A percentile compares a stretch with the other conserved stretches of the same genome.
Conservation (phyloP, 92 coral and sea anemone species). For the Ricordea florida region DNA sequence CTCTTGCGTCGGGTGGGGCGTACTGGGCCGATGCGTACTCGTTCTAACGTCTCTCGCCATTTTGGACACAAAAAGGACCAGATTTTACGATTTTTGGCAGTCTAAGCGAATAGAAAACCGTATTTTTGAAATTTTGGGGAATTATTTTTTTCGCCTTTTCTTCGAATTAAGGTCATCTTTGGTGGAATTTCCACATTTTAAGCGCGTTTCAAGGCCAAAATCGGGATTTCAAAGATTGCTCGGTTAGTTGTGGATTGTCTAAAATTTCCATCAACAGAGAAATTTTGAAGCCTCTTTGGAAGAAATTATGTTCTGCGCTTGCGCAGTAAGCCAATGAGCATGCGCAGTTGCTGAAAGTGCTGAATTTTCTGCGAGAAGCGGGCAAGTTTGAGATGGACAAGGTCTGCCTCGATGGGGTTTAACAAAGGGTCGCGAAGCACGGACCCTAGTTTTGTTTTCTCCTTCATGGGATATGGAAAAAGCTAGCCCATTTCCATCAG, state of each 20-base stretch:
- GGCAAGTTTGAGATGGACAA: conserved; percentile 98
- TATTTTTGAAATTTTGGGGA: conserved; percentile 52
- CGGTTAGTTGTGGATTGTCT: conserved; percentile 86
- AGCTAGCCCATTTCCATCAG: conserved; percentile 74
- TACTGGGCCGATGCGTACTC: conserved; percentile 75
- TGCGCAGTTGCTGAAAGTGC: conserved; percentile 91
- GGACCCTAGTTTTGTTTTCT: conserved; percentile 68
- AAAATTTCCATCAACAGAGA: conserved; percentile 80
- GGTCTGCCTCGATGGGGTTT: conserved; percentile 77
- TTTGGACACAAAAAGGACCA: conserved; percentile 87
- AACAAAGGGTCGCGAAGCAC: conserved; percentile 65
- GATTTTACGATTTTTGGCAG: conserved; percentile 78
- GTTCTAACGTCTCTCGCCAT: conserved; percentile 95
- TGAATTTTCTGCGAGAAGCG: conserved; percentile 87
- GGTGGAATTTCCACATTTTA: conserved; percentile 40
- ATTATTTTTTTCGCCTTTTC: conserved; percentile 54
- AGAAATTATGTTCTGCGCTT: conserved; percentile 82
- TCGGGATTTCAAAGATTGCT: conserved; percentile 94
- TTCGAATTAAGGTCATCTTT: conserved; percentile 54
- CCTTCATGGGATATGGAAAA: conserved; percentile 96
- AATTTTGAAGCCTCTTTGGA: conserved; percentile 73
- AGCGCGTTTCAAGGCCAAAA: conserved; percentile 73
- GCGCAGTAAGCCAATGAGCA: conserved; percentile 96
- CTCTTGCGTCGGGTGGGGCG: conserved; percentile 98
- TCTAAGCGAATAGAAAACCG: conserved; percentile 56